Conservation (phyloP, 1,140 invertebrate genomes). For the Xylocopa sonorina region DNA sequence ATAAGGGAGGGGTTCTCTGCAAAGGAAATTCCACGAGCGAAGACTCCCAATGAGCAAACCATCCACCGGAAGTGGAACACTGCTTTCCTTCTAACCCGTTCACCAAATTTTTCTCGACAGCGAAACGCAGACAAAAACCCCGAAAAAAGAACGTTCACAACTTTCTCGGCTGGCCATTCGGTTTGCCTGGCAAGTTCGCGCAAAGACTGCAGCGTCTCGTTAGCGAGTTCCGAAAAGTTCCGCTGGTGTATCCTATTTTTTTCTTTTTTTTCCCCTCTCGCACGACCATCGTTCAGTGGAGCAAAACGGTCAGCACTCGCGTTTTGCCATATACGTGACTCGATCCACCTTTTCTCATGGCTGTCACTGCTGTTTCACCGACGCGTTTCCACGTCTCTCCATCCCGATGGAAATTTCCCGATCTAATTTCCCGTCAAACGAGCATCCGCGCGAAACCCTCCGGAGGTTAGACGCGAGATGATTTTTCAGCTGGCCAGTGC, state of each 20-base stretch:
- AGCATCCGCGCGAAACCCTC: constrained; percentile 35
- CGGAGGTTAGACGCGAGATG: constrained; percentile 45
- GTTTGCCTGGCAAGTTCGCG: not conserved
- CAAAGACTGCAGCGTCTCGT: constrained; percentile 24
- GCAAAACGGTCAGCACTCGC: not conserved
- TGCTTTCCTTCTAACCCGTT: not conserved
- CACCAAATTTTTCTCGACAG: not conserved
- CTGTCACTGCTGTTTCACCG: not conserved
- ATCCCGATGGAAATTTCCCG: constrained; percentile 51
- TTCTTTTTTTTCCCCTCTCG: not conserved
- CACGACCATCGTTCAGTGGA: not conserved
- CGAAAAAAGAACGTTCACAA: constrained; percentile 18
- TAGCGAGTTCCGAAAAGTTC: constrained; percentile 25
- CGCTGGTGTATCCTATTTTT: no score
- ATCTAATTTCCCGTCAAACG: constrained; percentile 61
- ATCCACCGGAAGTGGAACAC: not conserved
- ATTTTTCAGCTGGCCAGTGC: constrained; percentile 50
- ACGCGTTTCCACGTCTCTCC: not conserved
- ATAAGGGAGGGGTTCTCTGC: no score
- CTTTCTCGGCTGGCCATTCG: not conserved
- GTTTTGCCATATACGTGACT: constrained; percentile 21
- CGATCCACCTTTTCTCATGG: not conserved
- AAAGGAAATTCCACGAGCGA: no score
- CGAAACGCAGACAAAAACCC: not conserved
- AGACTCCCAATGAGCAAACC: not conserved